Evolutionary conservation across 92 coral and sea anemone genomes (phyloP).

Genomic region (Parazoanthus darwini): DNA sequence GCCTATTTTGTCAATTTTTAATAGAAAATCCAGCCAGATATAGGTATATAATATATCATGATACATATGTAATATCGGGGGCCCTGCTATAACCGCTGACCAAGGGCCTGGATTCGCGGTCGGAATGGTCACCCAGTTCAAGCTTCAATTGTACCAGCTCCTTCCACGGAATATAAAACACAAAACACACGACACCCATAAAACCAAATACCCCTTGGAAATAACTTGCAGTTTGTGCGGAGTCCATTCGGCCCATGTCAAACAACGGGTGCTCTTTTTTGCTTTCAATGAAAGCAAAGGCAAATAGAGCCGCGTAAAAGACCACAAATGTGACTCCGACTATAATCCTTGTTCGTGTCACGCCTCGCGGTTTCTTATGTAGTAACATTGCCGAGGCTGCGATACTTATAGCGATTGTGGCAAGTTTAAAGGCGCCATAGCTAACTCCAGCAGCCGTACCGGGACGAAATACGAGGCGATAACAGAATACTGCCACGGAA

Average conservation of each 20-base stretch:
- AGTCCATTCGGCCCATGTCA: background rate
- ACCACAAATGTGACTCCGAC: background rate
- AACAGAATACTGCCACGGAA: background rate
- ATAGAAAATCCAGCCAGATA: too few species aligned
- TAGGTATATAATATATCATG: too few species aligned
- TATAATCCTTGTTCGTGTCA: background rate
- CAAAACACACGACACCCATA: background rate
- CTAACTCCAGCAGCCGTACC: constrained; percentile 9
- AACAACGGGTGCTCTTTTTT: background rate
- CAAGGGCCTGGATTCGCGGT: background rate
- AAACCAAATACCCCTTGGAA: background rate
- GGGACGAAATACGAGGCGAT: constrained; percentile 9
- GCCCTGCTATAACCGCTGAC: too few species aligned
- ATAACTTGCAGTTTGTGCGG: background rate
- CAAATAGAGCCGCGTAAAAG: background rate
- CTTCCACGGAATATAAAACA: background rate
- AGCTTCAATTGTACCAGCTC: background rate
- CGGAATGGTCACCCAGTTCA: background rate
- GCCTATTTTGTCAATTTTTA: too few species aligned
- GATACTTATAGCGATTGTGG: constrained; percentile 4
- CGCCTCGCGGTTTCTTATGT: background rate
- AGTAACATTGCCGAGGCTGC: constrained; percentile 3
- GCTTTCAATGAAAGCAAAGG: background rate
- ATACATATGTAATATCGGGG: too few species aligned
- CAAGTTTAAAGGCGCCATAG: background rate